Percentiles rank a stretch among this genome's conserved stretches.
phyloP scores from a whole-genome alignment of 2,113 vertebrate species.

The Cyphomyrus plagiostoma region DNA sequence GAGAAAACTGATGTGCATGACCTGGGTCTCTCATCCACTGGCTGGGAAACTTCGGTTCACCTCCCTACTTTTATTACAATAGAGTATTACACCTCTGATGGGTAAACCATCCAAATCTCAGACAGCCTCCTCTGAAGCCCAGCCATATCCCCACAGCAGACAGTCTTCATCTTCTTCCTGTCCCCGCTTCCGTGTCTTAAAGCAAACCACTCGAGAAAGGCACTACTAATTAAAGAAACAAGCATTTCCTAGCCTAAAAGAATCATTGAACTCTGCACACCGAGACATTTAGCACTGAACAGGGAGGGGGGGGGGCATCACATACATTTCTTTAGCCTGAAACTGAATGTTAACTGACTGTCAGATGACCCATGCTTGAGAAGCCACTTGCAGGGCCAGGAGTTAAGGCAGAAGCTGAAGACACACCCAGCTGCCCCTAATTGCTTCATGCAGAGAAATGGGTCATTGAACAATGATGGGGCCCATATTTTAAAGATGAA shows the following conservation, averaged over 20 bases:
- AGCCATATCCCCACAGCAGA: not conserved
- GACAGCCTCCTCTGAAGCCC: not conserved
- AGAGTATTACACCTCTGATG: not conserved
- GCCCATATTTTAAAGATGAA: not conserved
- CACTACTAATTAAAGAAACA: not conserved
- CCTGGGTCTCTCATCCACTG: not conserved
- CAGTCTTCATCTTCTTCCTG: not conserved
- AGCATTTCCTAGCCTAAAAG: not conserved
- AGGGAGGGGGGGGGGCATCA: not conserved
- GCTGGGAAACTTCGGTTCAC: not conserved
- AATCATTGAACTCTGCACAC: not conserved
- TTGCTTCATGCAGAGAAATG: not conserved
- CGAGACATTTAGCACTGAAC: not conserved
- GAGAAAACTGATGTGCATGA: not conserved
- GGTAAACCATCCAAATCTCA: not conserved
- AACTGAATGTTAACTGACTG: not conserved
- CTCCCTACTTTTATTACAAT: not conserved
- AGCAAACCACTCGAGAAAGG: not conserved
- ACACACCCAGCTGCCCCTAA: not conserved
- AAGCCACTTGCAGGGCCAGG: not conserved
- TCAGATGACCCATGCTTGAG: not conserved
- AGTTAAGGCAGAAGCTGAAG: not conserved
- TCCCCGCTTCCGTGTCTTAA: not conserved
- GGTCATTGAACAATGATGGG: not conserved
- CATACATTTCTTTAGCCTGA: not conserved